Conservation (phyloP, 2,888 invertebrate genomes). For the Palloptera scutellata region DNA sequence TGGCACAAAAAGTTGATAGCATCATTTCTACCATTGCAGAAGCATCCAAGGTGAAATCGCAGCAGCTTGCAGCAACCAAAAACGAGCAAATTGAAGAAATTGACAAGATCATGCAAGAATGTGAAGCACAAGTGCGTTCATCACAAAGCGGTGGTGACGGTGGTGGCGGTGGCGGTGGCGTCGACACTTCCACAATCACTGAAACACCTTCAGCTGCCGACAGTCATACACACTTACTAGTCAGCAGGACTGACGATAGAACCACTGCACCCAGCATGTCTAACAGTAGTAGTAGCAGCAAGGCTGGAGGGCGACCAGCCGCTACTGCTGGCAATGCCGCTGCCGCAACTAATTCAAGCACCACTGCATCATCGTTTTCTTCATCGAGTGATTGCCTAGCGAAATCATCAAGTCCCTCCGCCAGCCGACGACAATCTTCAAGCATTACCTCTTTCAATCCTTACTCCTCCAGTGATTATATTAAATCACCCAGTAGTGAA, state of each 20-base stretch:
- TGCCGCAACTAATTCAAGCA: constrained; percentile 41
- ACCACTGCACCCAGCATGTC: constrained; percentile 52
- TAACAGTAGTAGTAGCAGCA: constrained; percentile 42
- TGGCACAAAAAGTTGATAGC: constrained; percentile 47
- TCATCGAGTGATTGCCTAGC: constrained; percentile 63
- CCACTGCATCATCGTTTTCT: constrained; percentile 58
- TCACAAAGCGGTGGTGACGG: constrained; percentile 25
- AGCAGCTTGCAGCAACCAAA: constrained; percentile 26
- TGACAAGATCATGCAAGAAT: constrained; percentile 62
- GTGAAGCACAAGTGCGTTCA: constrained; percentile 55
- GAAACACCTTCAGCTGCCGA: constrained; percentile 13
- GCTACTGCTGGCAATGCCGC: constrained; percentile 24
- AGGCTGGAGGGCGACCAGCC: constrained; percentile 21
- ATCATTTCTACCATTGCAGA: constrained; percentile 60
- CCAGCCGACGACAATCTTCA: constrained; percentile 58
- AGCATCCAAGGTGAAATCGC: constrained; percentile 30
- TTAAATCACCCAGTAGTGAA: constrained; percentile 64
- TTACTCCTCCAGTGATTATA: constrained; percentile 63
- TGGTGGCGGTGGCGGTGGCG: constrained; percentile 38
- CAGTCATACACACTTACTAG: neutral
- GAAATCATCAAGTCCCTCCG: constrained; percentile 61
- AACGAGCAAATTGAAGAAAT: constrained; percentile 58
- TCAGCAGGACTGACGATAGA: constrained; percentile 46
- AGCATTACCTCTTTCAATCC: constrained; percentile 64
- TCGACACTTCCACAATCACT: constrained; percentile 32